These are phyloP conservation scores for Ceratosolen fusciceps DNA, from an alignment of 1,140 invertebrate species.

Conservation along the genomic window DNA sequence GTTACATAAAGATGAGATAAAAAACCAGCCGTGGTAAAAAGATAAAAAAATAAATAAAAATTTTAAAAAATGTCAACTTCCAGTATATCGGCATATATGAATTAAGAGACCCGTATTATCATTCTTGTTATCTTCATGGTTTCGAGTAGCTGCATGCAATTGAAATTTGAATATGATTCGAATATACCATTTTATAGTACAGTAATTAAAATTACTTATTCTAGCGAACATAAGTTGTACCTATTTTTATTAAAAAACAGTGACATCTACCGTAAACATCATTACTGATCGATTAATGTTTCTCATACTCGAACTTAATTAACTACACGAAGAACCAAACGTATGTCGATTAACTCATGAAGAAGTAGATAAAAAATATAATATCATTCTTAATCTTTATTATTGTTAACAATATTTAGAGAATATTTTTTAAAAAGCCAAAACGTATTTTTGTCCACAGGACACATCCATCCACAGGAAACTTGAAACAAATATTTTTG, in stretches of 20 bases:
- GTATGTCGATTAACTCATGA: background rate
- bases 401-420: background rate
- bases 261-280: conserved; percentile 19
- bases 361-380: conserved; percentile 13
- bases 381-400: background rate
- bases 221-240: background rate
- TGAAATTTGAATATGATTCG: too few relatives aligned
- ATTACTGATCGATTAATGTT: conserved; percentile 12
- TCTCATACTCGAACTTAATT: background rate
- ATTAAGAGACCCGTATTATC: conserved; percentile 21
- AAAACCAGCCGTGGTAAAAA: background rate
- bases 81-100: conserved; percentile 51
- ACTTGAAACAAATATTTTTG: conserved; percentile 3
- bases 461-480: background rate
- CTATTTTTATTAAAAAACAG: conserved; percentile 10
- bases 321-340: background rate
- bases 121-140: conserved; percentile 1
- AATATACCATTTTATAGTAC: background rate
- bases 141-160: conserved; percentile 3
- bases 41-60: too few relatives aligned
- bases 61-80: conserved; percentile 43
- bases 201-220: conserved; percentile 45
- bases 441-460: too few relatives aligned
- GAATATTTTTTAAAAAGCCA: background rate
- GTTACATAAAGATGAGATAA: conserved; percentile 23